A percentile compares a stretch with the other conserved stretches of the same genome.
Evolutionary conservation across 2,888 invertebrate species (phyloP).

Genomic region (Epinotia demarniana): DNA sequence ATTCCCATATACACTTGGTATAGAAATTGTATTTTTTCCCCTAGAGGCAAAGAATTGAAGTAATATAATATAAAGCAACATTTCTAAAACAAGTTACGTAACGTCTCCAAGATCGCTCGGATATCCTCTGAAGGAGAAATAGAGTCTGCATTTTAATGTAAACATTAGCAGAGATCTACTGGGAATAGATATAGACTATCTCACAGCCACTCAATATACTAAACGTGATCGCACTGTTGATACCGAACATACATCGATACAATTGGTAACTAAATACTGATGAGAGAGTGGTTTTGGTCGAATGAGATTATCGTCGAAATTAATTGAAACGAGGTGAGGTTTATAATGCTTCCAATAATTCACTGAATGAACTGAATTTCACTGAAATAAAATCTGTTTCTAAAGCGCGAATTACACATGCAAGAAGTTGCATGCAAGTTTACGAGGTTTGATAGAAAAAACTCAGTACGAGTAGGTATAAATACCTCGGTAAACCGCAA

Average conservation of each 20-base stretch:
- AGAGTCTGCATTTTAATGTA: conserved; percentile 40
- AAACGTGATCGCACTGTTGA: conserved; percentile 77
- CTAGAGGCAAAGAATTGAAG: no score
- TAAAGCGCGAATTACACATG: no score
- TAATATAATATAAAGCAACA: no score
- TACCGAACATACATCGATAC: conserved; percentile 65
- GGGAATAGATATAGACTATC: conserved; percentile 36
- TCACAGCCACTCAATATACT: conserved; percentile 65
- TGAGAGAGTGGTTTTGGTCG: conserved; percentile 4
- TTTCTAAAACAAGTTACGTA: background rate
- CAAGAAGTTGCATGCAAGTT: no score
- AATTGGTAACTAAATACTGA: conserved; percentile 40
- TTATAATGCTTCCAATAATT: background rate
- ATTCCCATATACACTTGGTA: no score
- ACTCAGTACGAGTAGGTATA: no score
- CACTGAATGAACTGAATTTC: no score
- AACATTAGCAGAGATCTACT: conserved; percentile 30
- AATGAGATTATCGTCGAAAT: background rate
- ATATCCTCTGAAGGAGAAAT: conserved; percentile 4
- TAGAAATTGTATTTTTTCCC: no score
- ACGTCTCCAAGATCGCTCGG: background rate
- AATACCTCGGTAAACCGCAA: no score
- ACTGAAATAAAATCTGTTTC: background rate
- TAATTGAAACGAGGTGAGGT: background rate
- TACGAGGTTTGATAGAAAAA: no score